Evolutionary conservation across 1,140 invertebrate genomes (phyloP).

Genomic region (Chrysomallon squamiferum): DNA sequence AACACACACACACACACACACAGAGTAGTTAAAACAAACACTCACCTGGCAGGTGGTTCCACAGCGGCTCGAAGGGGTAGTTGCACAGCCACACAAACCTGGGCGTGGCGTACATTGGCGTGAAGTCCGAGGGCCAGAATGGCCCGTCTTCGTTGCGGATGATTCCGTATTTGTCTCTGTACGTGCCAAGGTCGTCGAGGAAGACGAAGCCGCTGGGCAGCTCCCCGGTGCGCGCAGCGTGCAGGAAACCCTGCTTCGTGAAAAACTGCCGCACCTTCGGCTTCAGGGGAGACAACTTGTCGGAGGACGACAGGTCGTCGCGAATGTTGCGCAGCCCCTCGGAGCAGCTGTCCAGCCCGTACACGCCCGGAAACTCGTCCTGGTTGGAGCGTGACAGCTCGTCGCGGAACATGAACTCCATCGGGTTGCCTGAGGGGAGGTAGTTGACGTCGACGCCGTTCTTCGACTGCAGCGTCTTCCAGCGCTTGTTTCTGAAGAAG

Average conservation of each 20-base stretch:
- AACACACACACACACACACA: constrained; percentile 1
- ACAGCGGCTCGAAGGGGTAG: constrained; percentile 35
- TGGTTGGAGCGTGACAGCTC: constrained; percentile 51
- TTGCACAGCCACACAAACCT: constrained; percentile 39
- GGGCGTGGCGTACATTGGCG: constrained; percentile 54
- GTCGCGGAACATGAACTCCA: constrained; percentile 48
- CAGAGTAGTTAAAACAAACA: not conserved
- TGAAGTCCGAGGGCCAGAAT: constrained; percentile 58
- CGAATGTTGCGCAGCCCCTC: constrained; percentile 44
- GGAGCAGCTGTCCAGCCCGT: constrained; percentile 46
- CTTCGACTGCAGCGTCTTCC: not conserved
- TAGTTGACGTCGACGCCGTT: not conserved
- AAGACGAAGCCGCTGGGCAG: constrained; percentile 47
- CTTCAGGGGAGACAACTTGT: constrained; percentile 11
- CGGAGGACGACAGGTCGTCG: constrained; percentile 11
- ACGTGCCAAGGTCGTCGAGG: constrained; percentile 42
- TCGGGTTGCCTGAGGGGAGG: constrained; percentile 9
- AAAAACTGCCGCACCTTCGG: constrained; percentile 43
- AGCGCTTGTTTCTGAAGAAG: constrained; percentile 3
- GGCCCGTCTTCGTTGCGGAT: constrained; percentile 53
- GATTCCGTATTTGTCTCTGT: constrained; percentile 57
- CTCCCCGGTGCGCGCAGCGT: constrained; percentile 42
- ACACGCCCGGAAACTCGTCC: constrained; percentile 51
- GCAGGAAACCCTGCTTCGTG: constrained; percentile 54
- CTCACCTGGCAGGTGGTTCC: constrained; percentile 37